Evolutionary conservation across 2,888 invertebrate species (phyloP), one percentile per base, ranked within the genome.

Genomic region (Ichneumon xanthorius): DNA sequence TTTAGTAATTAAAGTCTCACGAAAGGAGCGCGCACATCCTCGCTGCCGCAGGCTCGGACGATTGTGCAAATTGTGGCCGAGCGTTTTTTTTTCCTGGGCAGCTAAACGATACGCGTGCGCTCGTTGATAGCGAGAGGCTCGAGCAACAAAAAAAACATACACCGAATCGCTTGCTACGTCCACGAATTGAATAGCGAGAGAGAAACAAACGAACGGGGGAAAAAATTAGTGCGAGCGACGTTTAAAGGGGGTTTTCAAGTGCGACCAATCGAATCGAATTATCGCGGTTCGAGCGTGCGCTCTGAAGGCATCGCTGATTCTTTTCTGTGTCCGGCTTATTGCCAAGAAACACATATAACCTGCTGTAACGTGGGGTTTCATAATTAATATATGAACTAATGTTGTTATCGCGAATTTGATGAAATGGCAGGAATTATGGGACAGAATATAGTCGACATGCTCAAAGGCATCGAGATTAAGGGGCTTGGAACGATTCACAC

Each of bases 371-470:
- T 85, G 85, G 45, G 48, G 16, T 50, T 78, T 70, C 33, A 55
- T 71, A 78, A 68, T 68, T 73, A 40, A 82, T 7, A 82, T 7
- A 16, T 7, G 16, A 45, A 53, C 72, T 48, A 30, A 40, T 19
- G 45, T 48, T 53, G 71, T 68, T 33, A 63, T 95, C 14, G 22
- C 9, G 58, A 9, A 50, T 73, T 33, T 9, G 16, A 16, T 72
- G 90, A 48, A 78, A 97, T 97, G 97, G 97, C 97, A 71, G 98
- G 97, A 93, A 96, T 96, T 88, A 97, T 97, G 97, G 96, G 97
- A 93, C 97, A 97, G 94, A 97, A 97, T 40, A 97, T 99, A 79
- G 97, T 97, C 67, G 95, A 96, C 85, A 97, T 98, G 96, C 95
- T 99, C 58, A 97, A 97, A 94, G 98, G 98, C 92, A 98, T 99